A percentile compares a stretch with the other conserved stretches of the same genome.
Evolutionary conservation across 2,888 invertebrate genomes (phyloP).

Genomic region (Cantharis flavilabris): DNA sequence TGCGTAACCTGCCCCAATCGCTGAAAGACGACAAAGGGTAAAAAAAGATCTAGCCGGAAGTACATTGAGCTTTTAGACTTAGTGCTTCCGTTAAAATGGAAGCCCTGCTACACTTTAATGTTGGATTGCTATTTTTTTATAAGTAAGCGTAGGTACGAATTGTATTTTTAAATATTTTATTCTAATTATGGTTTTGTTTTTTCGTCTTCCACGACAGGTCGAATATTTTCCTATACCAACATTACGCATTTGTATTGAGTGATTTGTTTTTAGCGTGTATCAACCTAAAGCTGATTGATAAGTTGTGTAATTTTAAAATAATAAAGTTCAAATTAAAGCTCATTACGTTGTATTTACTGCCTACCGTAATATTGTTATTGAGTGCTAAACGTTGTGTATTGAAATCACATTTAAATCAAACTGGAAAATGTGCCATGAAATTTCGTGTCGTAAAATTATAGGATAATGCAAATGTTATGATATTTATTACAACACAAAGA

Average conservation of each 20-base stretch:
- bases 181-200: not conserved
- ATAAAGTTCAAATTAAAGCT: not conserved
- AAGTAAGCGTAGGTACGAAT: not conserved
- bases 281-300: slow-evolving; percentile 14
- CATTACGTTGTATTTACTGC: not conserved
- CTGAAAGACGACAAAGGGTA: slow-evolving; percentile 41
- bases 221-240: not conserved
- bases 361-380: not conserved
- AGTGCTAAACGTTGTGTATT: not conserved
- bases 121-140: slow-evolving; percentile 6
- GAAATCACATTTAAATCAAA: not conserved
- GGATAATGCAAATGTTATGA: not conserved
- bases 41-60: slow-evolving; percentile 48
- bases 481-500: not conserved
- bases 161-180: not conserved
- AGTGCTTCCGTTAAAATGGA: slow-evolving; percentile 54
- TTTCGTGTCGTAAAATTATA: not conserved
- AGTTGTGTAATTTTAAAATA: slow-evolving; percentile 20
- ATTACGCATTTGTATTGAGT: slow-evolving; percentile 21
- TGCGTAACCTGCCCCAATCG: slow-evolving; percentile 43
- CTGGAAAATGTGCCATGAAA: not conserved
- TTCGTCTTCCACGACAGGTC: not conserved
- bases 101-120: slow-evolving; percentile 27
- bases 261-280: slow-evolving; percentile 36
- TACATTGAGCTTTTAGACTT: slow-evolving; percentile 49